Conservation (phyloP, 2,113 vertebrate species). For the Aplodontia rufa region DNA sequence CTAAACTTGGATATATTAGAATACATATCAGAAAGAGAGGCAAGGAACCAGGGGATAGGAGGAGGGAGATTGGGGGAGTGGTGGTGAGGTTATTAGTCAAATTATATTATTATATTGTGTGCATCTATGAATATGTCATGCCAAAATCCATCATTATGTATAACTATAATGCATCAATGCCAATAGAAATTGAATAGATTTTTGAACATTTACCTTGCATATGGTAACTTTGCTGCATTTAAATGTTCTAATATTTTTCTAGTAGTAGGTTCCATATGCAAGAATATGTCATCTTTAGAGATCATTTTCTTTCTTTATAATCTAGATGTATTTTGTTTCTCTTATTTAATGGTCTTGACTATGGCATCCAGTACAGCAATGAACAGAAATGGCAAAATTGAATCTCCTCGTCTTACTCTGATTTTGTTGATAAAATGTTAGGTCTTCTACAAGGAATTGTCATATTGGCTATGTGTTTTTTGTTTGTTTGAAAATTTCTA, state of each 20-base stretch:
- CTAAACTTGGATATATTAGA: too few species aligned
- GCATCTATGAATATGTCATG: too few species aligned
- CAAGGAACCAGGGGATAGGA: too few species aligned
- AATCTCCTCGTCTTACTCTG: background rate
- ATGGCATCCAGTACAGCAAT: background rate
- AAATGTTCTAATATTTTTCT: background rate
- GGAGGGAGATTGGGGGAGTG: too few species aligned
- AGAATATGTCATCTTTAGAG: background rate
- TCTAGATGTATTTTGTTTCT: background rate
- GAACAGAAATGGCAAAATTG: background rate
- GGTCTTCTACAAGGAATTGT: background rate
- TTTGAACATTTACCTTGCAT: background rate
- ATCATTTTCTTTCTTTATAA: background rate
- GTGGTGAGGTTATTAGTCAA: too few species aligned
- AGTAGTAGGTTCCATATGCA: background rate
- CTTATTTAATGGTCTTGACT: background rate
- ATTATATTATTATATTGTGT: too few species aligned
- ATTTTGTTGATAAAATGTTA: background rate
- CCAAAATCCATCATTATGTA: too few species aligned
- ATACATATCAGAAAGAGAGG: too few species aligned
- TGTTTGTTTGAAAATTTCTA: too few species aligned
- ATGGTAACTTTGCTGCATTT: background rate
- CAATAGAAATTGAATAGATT: background rate
- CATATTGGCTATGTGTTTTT: background rate
- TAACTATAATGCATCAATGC: too few species aligned